Evolutionary conservation across 2,888 invertebrate genomes (phyloP).

Genomic region (Alloplasta piceator): DNA sequence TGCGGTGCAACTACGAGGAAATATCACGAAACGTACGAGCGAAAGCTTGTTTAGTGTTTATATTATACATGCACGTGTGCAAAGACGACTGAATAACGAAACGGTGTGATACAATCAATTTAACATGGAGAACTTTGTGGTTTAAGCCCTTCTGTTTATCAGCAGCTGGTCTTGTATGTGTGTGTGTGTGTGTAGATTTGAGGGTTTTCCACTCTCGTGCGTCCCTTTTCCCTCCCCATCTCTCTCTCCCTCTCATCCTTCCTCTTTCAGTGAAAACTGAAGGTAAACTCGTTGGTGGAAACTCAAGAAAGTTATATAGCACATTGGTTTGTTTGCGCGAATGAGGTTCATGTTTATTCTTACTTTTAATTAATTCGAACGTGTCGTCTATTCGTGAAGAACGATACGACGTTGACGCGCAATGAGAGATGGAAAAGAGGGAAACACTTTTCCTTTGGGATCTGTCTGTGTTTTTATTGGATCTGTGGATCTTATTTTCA

Average conservation of each 20-base stretch:
- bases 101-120: neutral
- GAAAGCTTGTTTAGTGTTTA: neutral
- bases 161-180: too few species aligned
- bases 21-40: conserved; percentile 5
- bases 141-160: too few species aligned
- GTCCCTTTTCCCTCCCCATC: neutral
- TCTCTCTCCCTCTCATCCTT: neutral
- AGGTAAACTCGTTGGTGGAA: conserved; percentile 4
- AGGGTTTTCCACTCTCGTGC: neutral
- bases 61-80: conserved; percentile 3
- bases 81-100: neutral
- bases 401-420: neutral
- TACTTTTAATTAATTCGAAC: neutral
- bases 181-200: neutral
- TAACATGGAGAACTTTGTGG: too few species aligned
- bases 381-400: neutral
- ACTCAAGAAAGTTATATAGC: conserved; percentile 6
- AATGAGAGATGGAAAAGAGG: too few species aligned
- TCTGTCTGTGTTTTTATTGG: too few species aligned
- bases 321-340: neutral
- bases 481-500: too few species aligned
- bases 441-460: too few species aligned
- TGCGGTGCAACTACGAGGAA: conserved; percentile 22
- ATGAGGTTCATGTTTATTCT: conserved; percentile 1
- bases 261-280: neutral